Base-by-base conservation (phyloP, 2,888 invertebrate genomes). In the Lacanobia oleracea region DNA sequence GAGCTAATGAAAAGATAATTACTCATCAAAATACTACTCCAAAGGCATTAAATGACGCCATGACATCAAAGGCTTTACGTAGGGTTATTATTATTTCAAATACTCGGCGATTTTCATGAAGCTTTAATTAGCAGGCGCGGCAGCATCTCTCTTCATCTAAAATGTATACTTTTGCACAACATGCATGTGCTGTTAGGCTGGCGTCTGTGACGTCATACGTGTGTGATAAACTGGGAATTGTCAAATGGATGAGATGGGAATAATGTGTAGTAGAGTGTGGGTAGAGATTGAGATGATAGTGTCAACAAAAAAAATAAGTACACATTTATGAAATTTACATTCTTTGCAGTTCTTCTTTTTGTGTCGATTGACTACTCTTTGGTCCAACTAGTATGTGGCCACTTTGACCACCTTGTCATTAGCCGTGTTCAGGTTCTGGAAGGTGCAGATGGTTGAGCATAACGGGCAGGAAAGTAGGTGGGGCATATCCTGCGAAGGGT, bases 1-100 rank as follows among this genome's bases (percentile, higher is more conserved):
- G 59, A 66, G 72, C 72, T 77, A 64, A 76, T 78, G 72, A 82
- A 84, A 85, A 81, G 64, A 65, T 85, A 79, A 85, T 85, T 81
- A 69, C 67, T 79, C 76, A 70, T 76, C 77, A 72, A 74, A 81
- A 79, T 79, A 79, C 64, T 78, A 67, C 62, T 64, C 68, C 40
- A 69, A 72, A 82, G 72, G 61, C 56, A 75, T 75, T 74, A 79
- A 79, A 82, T 70, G 64, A 50, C 43, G 74, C 71, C 64, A 67
- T 72, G 79, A 77, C 82, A 83, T 84, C 77, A 82, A 81, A 79
- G 71, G 79, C 69, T 60, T 57, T 71, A 33, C 50, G 67, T 66
- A 54, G 50, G 60, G 48, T 74, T 70, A 81, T 85, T 84, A 79
- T 76, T 85, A 78, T 82, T 83, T 76, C 77, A 85, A 80, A 72